Conservation (phyloP, 2,113 vertebrate genomes). For the Mus spicilegus region DNA sequence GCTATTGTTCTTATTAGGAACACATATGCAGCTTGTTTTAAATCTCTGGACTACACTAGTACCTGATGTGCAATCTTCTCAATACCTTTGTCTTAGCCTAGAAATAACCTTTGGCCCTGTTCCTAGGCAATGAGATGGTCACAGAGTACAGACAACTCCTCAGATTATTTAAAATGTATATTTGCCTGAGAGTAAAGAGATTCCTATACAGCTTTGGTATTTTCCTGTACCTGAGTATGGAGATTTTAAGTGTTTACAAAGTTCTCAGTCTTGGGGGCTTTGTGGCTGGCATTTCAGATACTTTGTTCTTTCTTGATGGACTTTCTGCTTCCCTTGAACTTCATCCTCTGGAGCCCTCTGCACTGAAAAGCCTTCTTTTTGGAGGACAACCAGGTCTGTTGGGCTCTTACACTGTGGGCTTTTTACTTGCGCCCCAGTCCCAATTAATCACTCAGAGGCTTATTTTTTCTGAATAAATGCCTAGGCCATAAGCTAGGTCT, state of each 20-base stretch:
- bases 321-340: slow-evolving; percentile 38
- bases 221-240: slow-evolving; percentile 28
- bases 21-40: background rate
- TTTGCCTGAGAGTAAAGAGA: background rate
- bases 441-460: no score
- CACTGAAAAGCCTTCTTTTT: slow-evolving; percentile 13
- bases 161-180: background rate
- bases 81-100: background rate
- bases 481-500: no score
- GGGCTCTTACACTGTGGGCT: background rate
- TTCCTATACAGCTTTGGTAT: background rate
- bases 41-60: background rate
- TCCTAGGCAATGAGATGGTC: background rate
- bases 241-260: slow-evolving; percentile 24
- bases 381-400: slow-evolving; percentile 24
- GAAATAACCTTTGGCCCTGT: slow-evolving; percentile 12
- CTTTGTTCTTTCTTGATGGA: background rate
- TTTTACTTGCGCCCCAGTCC: no score
- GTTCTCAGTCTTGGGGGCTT: slow-evolving; percentile 4
- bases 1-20: slow-evolving; percentile 14
- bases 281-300: slow-evolving; percentile 10
- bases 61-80: background rate
- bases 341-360: background rate
- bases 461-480: no score
- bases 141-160: background rate